phyloP scores from a whole-genome alignment of 30 jellyfish, hydroid and myxozoan species.

The Calvadosia cruxmelitensis region DNA sequence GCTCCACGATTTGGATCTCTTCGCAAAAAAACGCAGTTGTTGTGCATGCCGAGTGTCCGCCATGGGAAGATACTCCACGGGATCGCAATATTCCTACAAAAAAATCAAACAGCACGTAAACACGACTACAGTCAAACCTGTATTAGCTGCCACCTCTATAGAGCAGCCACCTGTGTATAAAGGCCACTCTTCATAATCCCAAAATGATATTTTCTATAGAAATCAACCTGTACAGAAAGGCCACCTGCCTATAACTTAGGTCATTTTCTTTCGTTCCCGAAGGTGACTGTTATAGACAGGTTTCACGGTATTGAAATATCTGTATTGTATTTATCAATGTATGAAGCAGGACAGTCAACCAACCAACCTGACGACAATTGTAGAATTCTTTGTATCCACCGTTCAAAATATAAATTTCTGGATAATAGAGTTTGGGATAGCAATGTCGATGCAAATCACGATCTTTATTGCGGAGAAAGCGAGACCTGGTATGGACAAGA shows the following conservation, averaged over 20 bases:
- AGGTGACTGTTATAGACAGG: no score
- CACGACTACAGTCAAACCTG: no score
- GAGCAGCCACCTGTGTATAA: no score
- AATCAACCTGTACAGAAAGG: no score
- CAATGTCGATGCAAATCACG: constrained; percentile 70
- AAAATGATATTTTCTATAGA: no score
- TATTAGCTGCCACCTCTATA: no score
- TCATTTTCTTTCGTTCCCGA: no score
- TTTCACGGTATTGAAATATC: not conserved
- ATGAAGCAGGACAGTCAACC: no score
- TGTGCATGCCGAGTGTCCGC: constrained; percentile 50
- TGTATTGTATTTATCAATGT: no score
- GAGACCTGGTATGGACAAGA: no score
- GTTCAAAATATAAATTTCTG: constrained; percentile 81
- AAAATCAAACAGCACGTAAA: not conserved
- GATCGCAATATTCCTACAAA: constrained; percentile 68
- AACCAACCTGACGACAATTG: not conserved
- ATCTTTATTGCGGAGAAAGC: constrained; percentile 87
- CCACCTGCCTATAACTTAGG: no score
- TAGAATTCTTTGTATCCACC: constrained; percentile 97
- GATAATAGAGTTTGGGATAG: constrained; percentile 84
- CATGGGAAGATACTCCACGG: constrained; percentile 64
- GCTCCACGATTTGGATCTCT: constrained; percentile 92
- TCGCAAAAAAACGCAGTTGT: constrained; percentile 54
- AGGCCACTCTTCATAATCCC: no score